phyloP scores from a whole-genome alignment of 2,113 vertebrate genomes.

The Nansenia antarctica region DNA sequence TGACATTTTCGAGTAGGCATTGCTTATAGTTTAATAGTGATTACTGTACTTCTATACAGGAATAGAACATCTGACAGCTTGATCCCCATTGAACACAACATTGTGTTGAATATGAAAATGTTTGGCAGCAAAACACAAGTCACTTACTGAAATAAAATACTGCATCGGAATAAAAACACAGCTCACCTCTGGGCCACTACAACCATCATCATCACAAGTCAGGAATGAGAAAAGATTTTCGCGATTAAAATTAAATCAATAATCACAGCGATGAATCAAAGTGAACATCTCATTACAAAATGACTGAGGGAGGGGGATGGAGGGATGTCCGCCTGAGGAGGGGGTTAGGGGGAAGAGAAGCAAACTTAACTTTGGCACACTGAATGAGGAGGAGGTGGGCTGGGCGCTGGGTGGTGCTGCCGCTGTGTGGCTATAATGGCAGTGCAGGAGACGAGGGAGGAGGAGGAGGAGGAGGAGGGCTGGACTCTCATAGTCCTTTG shows the following conservation, averaged over 20 bases:
- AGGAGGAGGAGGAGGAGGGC: background rate
- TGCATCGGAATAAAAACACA: slow-evolving; percentile 8
- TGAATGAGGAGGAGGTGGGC: slow-evolving; percentile 56
- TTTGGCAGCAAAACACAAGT: slow-evolving; percentile 29
- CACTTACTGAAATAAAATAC: slow-evolving; percentile 24
- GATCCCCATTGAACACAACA: slow-evolving; percentile 22
- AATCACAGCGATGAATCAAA: slow-evolving; percentile 50
- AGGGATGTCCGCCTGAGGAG: slow-evolving; percentile 14
- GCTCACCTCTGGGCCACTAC: slow-evolving; percentile 16
- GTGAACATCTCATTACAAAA: slow-evolving; percentile 47
- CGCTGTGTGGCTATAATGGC: background rate
- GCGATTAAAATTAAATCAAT: slow-evolving; percentile 44
- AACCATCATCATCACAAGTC: slow-evolving; percentile 21
- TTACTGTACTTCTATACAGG: slow-evolving; percentile 20
- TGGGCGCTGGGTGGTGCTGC: slow-evolving; percentile 3
- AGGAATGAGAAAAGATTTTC: slow-evolving; percentile 25
- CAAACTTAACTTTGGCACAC: slow-evolving; percentile 77
- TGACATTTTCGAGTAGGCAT: slow-evolving; percentile 47
- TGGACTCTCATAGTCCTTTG: slow-evolving; percentile 86
- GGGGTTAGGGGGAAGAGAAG: slow-evolving; percentile 48
- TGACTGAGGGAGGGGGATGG: slow-evolving; percentile 4
- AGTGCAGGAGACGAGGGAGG: background rate
- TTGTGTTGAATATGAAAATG: slow-evolving; percentile 37
- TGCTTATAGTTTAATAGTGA: slow-evolving; percentile 14
- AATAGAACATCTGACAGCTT: slow-evolving; percentile 18